Evolutionary conservation across 1,140 invertebrate genomes (phyloP).

Genomic region (Harlomillsia oculata): DNA sequence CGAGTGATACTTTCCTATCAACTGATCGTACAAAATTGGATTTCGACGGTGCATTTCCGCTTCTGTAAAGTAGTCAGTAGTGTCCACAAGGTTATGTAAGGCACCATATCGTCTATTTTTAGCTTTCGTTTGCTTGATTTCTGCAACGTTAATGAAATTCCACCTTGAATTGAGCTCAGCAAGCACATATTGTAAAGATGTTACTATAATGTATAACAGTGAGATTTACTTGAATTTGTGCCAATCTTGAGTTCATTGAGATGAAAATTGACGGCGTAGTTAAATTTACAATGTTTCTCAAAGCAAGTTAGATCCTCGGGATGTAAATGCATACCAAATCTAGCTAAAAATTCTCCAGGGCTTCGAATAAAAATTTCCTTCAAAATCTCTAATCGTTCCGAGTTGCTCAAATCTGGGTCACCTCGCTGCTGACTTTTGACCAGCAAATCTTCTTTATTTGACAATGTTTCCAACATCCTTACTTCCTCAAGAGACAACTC

Average conservation of each 20-base stretch:
- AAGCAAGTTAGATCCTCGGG: conserved; percentile 38
- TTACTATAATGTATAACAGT: no score
- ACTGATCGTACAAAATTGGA: conserved; percentile 76
- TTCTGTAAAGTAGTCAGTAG: conserved; percentile 76
- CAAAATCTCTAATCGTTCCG: conserved; percentile 62
- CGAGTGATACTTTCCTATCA: conserved; percentile 72
- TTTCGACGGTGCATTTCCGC: conserved; percentile 85
- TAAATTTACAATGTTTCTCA: conserved; percentile 2
- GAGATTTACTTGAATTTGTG: conserved; percentile 7
- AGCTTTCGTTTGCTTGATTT: conserved; percentile 45
- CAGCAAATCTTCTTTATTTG: conserved; percentile 36
- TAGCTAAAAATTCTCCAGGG: conserved; percentile 56
- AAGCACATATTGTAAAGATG: no score
- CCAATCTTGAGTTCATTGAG: conserved; percentile 15
- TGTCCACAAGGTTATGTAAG: conserved; percentile 58
- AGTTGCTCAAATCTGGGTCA: conserved; percentile 56
- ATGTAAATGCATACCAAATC: conserved; percentile 64
- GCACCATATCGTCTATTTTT: conserved; percentile 76
- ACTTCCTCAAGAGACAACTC: no score
- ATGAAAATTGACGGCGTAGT: conserved; percentile 16
- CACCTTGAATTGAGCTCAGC: no score
- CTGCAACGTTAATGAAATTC: no score
- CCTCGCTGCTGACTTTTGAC: conserved; percentile 70
- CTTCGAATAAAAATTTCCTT: conserved; percentile 54
- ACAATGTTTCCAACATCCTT: conserved; percentile 28